A percentile compares a stretch with the other conserved stretches of the same genome.
Conservation (phyloP, 2,797 vertebrate species). For the Malacoctenus gilli region DNA sequence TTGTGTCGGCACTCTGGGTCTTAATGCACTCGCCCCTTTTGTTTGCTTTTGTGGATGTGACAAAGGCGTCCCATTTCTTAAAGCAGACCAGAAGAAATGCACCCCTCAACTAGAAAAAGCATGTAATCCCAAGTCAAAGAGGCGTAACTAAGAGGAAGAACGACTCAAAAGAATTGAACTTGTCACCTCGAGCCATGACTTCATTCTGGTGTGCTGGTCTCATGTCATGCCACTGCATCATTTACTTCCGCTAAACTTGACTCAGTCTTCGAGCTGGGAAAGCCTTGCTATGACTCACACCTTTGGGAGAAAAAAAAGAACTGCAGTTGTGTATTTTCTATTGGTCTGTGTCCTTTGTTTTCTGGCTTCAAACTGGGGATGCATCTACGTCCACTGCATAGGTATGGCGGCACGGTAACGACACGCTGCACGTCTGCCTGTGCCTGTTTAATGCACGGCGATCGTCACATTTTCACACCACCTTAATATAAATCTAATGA, state of each 20-base stretch:
- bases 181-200: slow-evolving; percentile 52
- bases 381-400: background rate
- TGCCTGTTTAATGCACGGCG: slow-evolving; percentile 37
- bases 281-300: slow-evolving; percentile 51
- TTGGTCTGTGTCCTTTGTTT: background rate
- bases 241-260: slow-evolving; percentile 56
- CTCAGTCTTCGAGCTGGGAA: slow-evolving; percentile 44
- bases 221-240: slow-evolving; percentile 51
- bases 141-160: slow-evolving; percentile 24
- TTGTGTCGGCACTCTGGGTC: slow-evolving; percentile 33
- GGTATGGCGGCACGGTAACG: slow-evolving; percentile 8
- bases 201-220: slow-evolving; percentile 49
- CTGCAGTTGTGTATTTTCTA: slow-evolving; percentile 5
- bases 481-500: slow-evolving; percentile 74
- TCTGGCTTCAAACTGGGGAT: background rate
- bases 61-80: background rate
- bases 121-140: slow-evolving; percentile 34
- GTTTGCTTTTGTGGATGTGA: slow-evolving; percentile 23
- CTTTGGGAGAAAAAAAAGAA: background rate
- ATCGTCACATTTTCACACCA: slow-evolving; percentile 52
- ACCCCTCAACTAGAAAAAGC: slow-evolving; percentile 18
- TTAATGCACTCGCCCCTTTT: no score
- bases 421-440: slow-evolving; percentile 9
- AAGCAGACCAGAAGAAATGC: slow-evolving; percentile 8
- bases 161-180: slow-evolving; percentile 34